A percentile compares a stretch with the other conserved stretches of the same genome.
Evolutionary conservation across 2,113 vertebrate genomes (phyloP).

Genomic region (Hiodon alosoides): DNA sequence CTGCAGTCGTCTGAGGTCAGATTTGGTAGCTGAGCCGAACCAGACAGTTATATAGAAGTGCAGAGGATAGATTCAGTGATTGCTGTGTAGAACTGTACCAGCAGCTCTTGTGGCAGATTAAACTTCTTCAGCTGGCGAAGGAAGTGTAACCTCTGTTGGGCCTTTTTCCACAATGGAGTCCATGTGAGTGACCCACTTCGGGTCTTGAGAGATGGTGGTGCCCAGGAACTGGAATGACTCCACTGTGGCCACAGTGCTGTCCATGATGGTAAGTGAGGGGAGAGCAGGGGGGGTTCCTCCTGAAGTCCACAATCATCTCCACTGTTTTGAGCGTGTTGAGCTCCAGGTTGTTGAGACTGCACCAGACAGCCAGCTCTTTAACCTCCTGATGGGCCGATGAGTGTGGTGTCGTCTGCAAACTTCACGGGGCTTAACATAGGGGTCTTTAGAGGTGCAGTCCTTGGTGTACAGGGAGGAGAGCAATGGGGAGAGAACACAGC

Average conservation of each 20-base stretch:
- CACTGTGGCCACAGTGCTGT: neutral
- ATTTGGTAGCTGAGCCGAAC: constrained; percentile 13
- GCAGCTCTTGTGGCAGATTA: constrained; percentile 7
- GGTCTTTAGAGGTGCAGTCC: neutral
- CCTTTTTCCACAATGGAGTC: constrained; percentile 13
- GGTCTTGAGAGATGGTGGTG: constrained; percentile 12
- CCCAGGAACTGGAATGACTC: constrained; percentile 18
- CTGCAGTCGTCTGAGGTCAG: neutral
- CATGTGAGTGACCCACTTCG: constrained; percentile 10
- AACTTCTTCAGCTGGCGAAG: constrained; percentile 22
- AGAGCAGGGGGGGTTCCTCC: constrained; percentile 5
- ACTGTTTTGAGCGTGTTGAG: constrained; percentile 8
- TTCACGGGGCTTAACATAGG: constrained; percentile 1
- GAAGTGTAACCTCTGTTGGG: constrained; percentile 11
- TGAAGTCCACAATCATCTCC: constrained; percentile 24
- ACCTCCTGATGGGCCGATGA: constrained; percentile 19
- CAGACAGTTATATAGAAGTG: constrained; percentile 13
- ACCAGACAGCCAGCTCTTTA: neutral
- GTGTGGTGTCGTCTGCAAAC: constrained; percentile 22
- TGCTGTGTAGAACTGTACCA: constrained; percentile 21
- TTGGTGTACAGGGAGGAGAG: constrained; percentile 1
- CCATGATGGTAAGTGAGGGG: neutral
- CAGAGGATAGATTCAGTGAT: constrained; percentile 14
- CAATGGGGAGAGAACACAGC: too few relatives aligned
- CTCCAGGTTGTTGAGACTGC: constrained; percentile 22